Evolutionary conservation across 2,888 invertebrate genomes (phyloP), one percentile per base, ranked within the genome.

Genomic region (Mactromeris polynyma): DNA sequence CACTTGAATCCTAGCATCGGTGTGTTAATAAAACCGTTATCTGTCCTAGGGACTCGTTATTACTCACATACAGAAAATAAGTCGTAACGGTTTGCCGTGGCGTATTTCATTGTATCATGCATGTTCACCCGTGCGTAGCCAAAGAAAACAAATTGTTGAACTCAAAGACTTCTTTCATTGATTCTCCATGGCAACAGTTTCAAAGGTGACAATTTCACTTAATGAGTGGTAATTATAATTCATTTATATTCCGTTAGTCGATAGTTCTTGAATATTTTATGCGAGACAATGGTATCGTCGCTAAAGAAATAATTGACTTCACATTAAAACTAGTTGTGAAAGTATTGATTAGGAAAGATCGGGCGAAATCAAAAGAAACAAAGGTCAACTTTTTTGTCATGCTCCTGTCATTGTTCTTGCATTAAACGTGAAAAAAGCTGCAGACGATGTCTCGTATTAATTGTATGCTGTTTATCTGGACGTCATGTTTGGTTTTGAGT

Each of bases 191-290:
- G 26, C 73, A 73, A 73, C 73, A 36, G 19, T 33, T 73, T 36
- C 2, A 36, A 73, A 73, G 73, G 73, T 33, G 73, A 73, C 73
- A 36, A 73, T 33, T 73, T 36, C 36, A 36, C 73, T 73, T 73
- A 73, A 73, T 73, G 73, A 73, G 19, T 73, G 36, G 73, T 73
- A 36, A 73, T 73, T 73, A 33, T 73, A 33, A 36, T 14, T 36
- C 14, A 36, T 36, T 73, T 26, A 73, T 73, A 73, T 73, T 73
- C 73, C 26, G 33, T 36, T 17, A 7, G 36, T 19, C 36, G 31
- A 36, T 17, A 17, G 31, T 14, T 36, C 31, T 17, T 36, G 73
- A 73, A 73, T 17, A 36, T 73, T 58, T 26, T n/a, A 17, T 17
- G 19, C 31, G 14, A 69, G 69, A 73, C 33, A 33, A 33, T 33